These are phyloP conservation scores for Scotopteryx bipunctaria DNA, from an alignment of 2,888 invertebrate genomes.

Conservation along the genomic window DNA sequence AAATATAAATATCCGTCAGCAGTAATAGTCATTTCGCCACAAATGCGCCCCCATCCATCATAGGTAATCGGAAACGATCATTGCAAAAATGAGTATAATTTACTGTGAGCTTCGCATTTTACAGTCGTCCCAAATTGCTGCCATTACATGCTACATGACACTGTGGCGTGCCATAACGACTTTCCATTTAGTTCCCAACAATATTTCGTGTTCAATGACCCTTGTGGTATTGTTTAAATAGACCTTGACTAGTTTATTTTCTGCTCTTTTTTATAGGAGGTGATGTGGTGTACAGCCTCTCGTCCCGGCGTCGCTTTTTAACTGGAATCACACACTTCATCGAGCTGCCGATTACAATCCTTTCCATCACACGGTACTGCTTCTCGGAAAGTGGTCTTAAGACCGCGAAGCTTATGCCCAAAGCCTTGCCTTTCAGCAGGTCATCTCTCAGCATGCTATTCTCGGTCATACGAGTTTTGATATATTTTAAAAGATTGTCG, in stretches of 20 bases:
- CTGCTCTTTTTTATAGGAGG: conserved; percentile 60
- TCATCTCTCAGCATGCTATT: conserved; percentile 61
- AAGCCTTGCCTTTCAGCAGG: conserved; percentile 62
- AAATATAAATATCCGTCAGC: conserved; percentile 46
- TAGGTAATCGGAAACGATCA: conserved; percentile 78
- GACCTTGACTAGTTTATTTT: conserved; percentile 41
- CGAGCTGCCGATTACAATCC: conserved; percentile 59
- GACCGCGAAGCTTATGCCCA: conserved; percentile 68
- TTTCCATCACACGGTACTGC: conserved; percentile 67
- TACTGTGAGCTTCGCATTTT: conserved; percentile 67
- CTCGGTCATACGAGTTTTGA: conserved; percentile 62
- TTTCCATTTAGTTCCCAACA: conserved; percentile 52
- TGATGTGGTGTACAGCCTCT: conserved; percentile 51
- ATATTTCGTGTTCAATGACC: conserved; percentile 45
- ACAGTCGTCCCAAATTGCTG: conserved; percentile 70
- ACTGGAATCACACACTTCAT: conserved; percentile 48
- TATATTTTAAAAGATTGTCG: conserved; percentile 60
- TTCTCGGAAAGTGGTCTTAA: conserved; percentile 64
- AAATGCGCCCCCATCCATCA: conserved; percentile 66
- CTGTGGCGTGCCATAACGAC: conserved; percentile 62
- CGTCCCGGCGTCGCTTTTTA: conserved; percentile 60
- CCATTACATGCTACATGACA: conserved; percentile 70
- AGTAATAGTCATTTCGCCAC: conserved; percentile 53
- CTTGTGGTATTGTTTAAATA: conserved; percentile 36
- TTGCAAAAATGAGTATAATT: conserved; percentile 77